These are phyloP conservation scores for Mesochorus sp. DNA, from an alignment of 2,888 invertebrate species.

Conservation along the genomic window DNA sequence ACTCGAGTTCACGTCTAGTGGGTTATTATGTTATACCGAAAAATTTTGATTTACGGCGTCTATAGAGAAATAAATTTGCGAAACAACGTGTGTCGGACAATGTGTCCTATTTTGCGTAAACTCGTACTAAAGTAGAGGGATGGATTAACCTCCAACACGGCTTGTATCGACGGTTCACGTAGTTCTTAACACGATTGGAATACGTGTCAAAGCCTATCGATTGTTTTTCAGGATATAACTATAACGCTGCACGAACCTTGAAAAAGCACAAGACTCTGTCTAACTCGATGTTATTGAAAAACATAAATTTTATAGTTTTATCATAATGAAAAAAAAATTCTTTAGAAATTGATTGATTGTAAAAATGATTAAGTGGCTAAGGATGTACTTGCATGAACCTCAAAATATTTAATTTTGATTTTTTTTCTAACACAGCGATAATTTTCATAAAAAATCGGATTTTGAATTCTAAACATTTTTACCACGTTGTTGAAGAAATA, in stretches of 20 bases:
- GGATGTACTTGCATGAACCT: too few species aligned
- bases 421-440: too few species aligned
- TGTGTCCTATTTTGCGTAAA: neutral
- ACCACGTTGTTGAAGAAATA: too few species aligned
- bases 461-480: too few species aligned
- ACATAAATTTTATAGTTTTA: neutral
- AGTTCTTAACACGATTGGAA: conserved; percentile 3
- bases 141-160: conserved; percentile 16
- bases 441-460: too few species aligned
- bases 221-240: conserved; percentile 26
- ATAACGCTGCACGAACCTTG: neutral
- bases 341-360: too few species aligned
- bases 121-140: neutral
- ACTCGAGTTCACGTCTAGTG: neutral
- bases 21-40: neutral
- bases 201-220: conserved; percentile 54
- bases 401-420: too few species aligned
- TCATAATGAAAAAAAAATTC: neutral
- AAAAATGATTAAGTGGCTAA: too few species aligned
- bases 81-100: neutral
- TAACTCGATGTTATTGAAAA: neutral
- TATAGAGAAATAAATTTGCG: neutral
- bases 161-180: conserved; percentile 7
- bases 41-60: neutral
- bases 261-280: neutral